Base-by-base conservation (phyloP, 2,797 vertebrate species). In the Chelmon rostratus region DNA sequence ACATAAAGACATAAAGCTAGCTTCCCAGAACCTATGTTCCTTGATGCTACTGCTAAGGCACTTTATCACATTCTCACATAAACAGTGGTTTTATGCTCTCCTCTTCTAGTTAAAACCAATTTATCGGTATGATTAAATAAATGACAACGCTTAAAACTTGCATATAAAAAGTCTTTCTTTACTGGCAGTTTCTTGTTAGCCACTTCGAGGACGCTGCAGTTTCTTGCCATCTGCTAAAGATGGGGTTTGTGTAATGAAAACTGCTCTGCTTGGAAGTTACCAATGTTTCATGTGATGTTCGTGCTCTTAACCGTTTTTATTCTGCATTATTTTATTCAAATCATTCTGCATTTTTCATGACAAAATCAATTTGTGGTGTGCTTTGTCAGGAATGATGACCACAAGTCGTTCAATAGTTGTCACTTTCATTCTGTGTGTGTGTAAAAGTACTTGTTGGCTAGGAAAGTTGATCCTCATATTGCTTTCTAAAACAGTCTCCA, bases 401-500 rank as follows among this genome's bases (percentile, higher is more conserved):
- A 77, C 8, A 59, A 62, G 15, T 16, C 40, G 9, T 25, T 73
- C 8, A 57, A 21, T 46, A 42, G 52, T 3, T 59, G 16, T 46
- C 3, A 38, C 76, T 68, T 52, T 35, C 9, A 38, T 18, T 74
- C n/a, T 7, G 1, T 23, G 18, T 28, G 31, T 28, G 31, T 61
- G 23, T 78, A 19, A 52, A 72, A 74, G 15, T 13, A 42, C 10
- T 31, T 49, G 53, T 38, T 25, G 31, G 52, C 83, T 94, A 98
- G 82, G 95, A 95, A 59, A 98, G 96, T 83, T 96, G 97, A 94
- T 98, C 97, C 89, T 98, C 97, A 58, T 98, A 98, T 49, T 98
- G 97, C 86, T 98, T 98, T 76, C 97, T 95, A 93, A 98, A 98
- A 90, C 97, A 98, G 81, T 98, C 97, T 12, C 97, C 97, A 46